Evolutionary conservation across 2,113 vertebrate genomes (phyloP), one percentile per base, ranked within the genome.

Genomic region (Alouatta palliata): DNA sequence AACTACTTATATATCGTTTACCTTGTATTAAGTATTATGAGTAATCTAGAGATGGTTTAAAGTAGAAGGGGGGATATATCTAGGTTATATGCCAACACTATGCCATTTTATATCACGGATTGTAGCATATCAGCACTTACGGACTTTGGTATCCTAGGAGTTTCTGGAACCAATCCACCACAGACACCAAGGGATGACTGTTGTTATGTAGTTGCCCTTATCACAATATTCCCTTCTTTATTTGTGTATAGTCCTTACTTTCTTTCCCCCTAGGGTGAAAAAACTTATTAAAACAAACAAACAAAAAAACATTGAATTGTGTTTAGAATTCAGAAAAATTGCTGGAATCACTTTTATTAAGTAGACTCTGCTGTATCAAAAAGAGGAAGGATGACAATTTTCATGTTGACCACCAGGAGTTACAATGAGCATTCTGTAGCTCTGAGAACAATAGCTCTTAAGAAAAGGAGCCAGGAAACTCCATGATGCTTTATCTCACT

Each of bases 391-490:
- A 20, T 19, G 52, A 79, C 35, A 73, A 32, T 90, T 90, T 94
- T 90, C 75, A 47, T 71, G 87, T 32, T 90, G 91, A 70, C 95
- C 91, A 76, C 61, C 25, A 64, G 89, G 61, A 95, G 89, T 97
- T 94, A 96, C 96, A 85, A 47, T 37, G 91, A 93, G 73, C 54
- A 91, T 75, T 89, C 54, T 91, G 95, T 54, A 83, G 61, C 30
- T 61, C n/a, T 11, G 66, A 83, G 77, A 97, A 95, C 89, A 96
- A 96, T 87, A 61, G 71, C 61, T 81, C 75, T 93, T 86, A 79
- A 92, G 97, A 97, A 92, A 82, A 88, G 52, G 52, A 93, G 73
- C 82, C 61, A 43, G 91, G 61, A 90, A 73, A 96, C 80, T 89
- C 83, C 40, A 73, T 3, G n/a, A 87, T 25, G 83, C 87, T 83